phyloP scores from a whole-genome alignment of 2,797 vertebrate species.

The Sebastes taczanowskii region DNA sequence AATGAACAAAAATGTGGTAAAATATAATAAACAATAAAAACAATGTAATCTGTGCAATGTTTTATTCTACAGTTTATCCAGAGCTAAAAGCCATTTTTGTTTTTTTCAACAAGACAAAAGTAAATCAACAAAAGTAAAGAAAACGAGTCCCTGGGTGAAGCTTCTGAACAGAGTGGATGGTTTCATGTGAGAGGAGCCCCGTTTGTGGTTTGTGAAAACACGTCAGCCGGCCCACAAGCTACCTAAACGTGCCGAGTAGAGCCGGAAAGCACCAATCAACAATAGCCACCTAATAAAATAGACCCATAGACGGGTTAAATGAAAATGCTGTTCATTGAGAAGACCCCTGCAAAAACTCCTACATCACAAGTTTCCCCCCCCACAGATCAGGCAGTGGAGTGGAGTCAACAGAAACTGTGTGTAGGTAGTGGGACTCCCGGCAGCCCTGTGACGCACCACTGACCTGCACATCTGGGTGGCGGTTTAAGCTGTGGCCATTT shows the following conservation, averaged over 20 bases:
- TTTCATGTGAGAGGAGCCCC: conserved; percentile 40
- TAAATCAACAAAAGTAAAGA: conserved; percentile 39
- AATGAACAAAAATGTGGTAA: conserved; percentile 63
- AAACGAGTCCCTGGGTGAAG: conserved; percentile 58
- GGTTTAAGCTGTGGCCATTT: conserved; percentile 29
- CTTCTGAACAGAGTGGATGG: conserved; percentile 46
- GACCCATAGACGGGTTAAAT: conserved; percentile 38
- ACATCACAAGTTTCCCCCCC: background rate
- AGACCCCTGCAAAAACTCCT: conserved; percentile 26
- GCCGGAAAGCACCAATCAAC: conserved; percentile 68
- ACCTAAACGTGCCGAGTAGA: conserved; percentile 51
- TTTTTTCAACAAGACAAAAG: conserved; percentile 54
- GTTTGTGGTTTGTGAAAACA: conserved; percentile 23
- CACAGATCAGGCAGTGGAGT: conserved; percentile 33
- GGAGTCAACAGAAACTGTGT: conserved; percentile 21
- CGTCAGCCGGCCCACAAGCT: conserved; percentile 33
- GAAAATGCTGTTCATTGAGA: conserved; percentile 30
- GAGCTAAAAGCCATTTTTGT: conserved; percentile 58
- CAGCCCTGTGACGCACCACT: conserved; percentile 24
- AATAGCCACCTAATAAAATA: conserved; percentile 51
- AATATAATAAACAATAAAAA: conserved; percentile 76
- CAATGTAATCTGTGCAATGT: conserved; percentile 70
- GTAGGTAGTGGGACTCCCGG: conserved; percentile 45
- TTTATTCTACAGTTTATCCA: conserved; percentile 79
- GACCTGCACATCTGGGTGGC: conserved; percentile 17